Conservation (phyloP, 2,797 vertebrate genomes). For the Streptopelia turtur region DNA sequence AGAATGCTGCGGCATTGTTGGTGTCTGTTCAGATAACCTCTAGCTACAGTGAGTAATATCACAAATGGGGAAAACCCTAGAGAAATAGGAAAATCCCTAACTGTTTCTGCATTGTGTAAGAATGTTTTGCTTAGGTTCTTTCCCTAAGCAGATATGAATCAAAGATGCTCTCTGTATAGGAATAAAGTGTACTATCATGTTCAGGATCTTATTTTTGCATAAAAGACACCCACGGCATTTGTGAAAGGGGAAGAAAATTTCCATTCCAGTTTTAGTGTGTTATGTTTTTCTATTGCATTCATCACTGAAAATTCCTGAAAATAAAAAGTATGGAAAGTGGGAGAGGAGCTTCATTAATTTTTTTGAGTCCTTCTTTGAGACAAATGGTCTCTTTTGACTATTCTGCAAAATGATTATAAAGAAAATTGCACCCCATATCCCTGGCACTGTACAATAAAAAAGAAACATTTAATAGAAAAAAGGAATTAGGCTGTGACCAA, state of each 20-base stretch:
- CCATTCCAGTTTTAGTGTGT: slow-evolving; percentile 31
- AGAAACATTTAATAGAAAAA: background rate
- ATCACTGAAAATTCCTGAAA: slow-evolving; percentile 62
- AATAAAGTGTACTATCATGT: slow-evolving; percentile 21
- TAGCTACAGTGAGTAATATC: slow-evolving; percentile 46
- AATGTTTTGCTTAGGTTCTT: slow-evolving; percentile 49
- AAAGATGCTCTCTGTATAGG: slow-evolving; percentile 10
- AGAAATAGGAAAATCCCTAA: slow-evolving; percentile 71
- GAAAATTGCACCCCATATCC: background rate
- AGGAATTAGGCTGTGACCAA: background rate
- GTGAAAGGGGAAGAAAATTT: slow-evolving; percentile 54
- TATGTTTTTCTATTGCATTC: slow-evolving; percentile 38
- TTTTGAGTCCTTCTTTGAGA: slow-evolving; percentile 30
- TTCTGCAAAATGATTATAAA: slow-evolving; percentile 26
- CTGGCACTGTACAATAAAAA: slow-evolving; percentile 29
- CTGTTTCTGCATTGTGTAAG: slow-evolving; percentile 60
- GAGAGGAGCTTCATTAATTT: slow-evolving; percentile 44
- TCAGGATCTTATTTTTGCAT: slow-evolving; percentile 49
- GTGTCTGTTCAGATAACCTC: slow-evolving; percentile 65
- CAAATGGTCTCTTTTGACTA: slow-evolving; percentile 3
- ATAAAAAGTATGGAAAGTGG: slow-evolving; percentile 55
- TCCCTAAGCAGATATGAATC: slow-evolving; percentile 46
- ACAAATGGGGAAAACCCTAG: slow-evolving; percentile 66
- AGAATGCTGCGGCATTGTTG: slow-evolving; percentile 1
- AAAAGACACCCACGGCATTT: background rate